Evolutionary conservation across 2,888 invertebrate genomes (phyloP).

Genomic region (Hyalella azteca): DNA sequence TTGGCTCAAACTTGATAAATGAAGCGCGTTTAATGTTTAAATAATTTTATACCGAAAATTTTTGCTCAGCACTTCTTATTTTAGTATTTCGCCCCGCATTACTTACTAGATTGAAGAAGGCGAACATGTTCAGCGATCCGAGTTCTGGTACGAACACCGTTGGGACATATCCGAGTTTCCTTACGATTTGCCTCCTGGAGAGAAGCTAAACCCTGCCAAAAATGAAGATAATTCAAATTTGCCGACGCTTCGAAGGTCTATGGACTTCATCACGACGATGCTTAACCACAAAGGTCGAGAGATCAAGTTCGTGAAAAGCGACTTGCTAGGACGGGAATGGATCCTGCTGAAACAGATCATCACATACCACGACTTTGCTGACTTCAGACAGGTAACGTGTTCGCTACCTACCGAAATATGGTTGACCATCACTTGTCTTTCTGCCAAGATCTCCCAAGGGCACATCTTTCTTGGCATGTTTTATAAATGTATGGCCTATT

Average conservation of each 20-base stretch:
- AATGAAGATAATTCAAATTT: neutral
- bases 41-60: neutral
- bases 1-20: neutral
- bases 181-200: constrained; percentile 47
- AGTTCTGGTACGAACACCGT: constrained; percentile 55
- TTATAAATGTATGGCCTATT: too few relatives aligned
- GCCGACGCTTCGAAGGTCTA: constrained; percentile 40
- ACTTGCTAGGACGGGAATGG: constrained; percentile 55
- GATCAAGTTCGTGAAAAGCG: constrained; percentile 56
- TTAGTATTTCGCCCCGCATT: too few relatives aligned
- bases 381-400: constrained; percentile 46
- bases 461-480: too few relatives aligned
- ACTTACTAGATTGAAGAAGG: constrained; percentile 40
- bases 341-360: constrained; percentile 52
- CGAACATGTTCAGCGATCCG: constrained; percentile 52
- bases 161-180: constrained; percentile 55
- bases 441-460: too few relatives aligned
- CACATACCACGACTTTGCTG: constrained; percentile 37
- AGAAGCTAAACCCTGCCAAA: constrained; percentile 15
- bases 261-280: constrained; percentile 46
- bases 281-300: constrained; percentile 42
- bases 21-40: neutral
- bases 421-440: too few relatives aligned
- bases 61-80: too few relatives aligned
- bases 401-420: too few relatives aligned